These are phyloP conservation scores for Athene noctua DNA, from an alignment of 2,113 vertebrate genomes.

Conservation along the genomic window DNA sequence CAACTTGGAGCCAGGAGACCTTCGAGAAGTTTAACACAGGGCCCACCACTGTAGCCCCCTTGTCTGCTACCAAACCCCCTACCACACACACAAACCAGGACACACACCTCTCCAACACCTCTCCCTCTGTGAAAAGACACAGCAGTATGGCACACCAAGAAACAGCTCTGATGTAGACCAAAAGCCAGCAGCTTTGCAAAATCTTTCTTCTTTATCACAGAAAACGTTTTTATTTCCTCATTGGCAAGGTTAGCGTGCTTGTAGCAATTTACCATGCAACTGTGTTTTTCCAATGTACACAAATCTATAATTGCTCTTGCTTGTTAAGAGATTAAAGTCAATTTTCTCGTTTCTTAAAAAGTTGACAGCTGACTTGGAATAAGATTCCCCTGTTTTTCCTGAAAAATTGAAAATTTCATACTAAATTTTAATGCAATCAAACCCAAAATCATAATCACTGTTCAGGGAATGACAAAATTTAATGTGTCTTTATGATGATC, in stretches of 20 bases:
- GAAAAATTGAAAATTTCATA: background rate
- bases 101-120: accelerated
- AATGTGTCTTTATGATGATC: background rate
- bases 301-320: background rate
- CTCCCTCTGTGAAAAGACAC: background rate
- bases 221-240: background rate
- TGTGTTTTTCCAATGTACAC: background rate
- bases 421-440: background rate
- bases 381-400: background rate
- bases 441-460: background rate
- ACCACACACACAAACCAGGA: no score
- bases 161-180: background rate
- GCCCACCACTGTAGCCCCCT: no score
- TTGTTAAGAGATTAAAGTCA: background rate
- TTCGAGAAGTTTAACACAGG: no score
- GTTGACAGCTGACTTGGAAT: background rate
- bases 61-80: no score
- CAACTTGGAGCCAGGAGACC: no score
- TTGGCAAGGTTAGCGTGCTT: background rate
- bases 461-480: background rate
- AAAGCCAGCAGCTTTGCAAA: background rate
- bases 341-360: background rate
- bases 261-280: background rate
- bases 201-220: background rate
- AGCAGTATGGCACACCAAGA: background rate